phyloP scores from a whole-genome alignment of 2,888 invertebrate genomes.

The Aspidiotus destructor region DNA sequence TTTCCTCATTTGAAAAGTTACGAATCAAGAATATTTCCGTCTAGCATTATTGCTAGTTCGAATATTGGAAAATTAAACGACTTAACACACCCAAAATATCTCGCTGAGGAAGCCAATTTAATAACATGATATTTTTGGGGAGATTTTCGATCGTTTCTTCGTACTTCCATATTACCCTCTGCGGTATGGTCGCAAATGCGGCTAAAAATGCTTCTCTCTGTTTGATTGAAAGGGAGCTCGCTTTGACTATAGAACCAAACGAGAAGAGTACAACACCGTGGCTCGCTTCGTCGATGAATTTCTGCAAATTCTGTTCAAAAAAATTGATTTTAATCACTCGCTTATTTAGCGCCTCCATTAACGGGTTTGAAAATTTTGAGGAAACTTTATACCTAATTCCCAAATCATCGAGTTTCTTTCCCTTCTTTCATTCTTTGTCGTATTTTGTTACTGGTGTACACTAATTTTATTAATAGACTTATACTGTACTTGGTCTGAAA shows the following conservation, averaged over 20 bases:
- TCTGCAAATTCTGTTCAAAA: slow-evolving; percentile 1
- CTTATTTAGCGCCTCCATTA: too few species aligned
- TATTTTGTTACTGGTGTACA: too few species aligned
- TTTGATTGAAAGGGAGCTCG: background rate
- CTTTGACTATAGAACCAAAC: background rate
- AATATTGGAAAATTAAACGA: background rate
- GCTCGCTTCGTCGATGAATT: slow-evolving; percentile 9
- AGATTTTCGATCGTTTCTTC: background rate
- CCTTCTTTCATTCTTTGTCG: too few species aligned
- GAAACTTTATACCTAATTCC: too few species aligned
- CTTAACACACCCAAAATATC: background rate
- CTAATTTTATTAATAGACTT: too few species aligned
- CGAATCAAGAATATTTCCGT: too few species aligned
- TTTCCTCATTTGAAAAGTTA: too few species aligned
- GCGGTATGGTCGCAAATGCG: slow-evolving; percentile 7
- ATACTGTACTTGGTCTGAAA: too few species aligned
- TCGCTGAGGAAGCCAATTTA: slow-evolving; percentile 2
- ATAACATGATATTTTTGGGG: background rate
- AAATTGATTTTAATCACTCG: too few species aligned
- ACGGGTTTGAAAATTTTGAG: too few species aligned
- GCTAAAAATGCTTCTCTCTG: background rate
- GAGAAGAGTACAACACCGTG: slow-evolving; percentile 12
- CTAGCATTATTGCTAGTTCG: too few species aligned
- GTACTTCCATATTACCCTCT: slow-evolving; percentile 13
- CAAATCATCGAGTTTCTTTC: too few species aligned